Evolutionary conservation across 1,140 invertebrate genomes (phyloP).

Genomic region (Cylas formicarius): DNA sequence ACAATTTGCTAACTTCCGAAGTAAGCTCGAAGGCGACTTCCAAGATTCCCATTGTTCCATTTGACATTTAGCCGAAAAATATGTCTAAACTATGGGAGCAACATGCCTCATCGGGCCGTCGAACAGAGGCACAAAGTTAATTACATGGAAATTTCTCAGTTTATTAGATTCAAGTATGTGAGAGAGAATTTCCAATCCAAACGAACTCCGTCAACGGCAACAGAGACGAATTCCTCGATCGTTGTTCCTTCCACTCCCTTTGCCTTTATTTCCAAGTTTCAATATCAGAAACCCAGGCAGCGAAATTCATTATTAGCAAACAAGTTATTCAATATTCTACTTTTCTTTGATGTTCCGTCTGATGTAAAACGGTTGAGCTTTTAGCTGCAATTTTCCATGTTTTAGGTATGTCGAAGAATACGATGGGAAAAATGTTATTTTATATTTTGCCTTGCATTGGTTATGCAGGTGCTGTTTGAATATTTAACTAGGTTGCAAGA

Average conservation of each 20-base stretch:
- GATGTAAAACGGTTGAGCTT: too few species aligned
- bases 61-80: constrained; percentile 20
- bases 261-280: constrained; percentile 25
- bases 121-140: constrained; percentile 38
- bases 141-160: constrained; percentile 42
- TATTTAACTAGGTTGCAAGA: too few species aligned
- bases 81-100: constrained; percentile 19
- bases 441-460: too few species aligned
- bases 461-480: too few species aligned
- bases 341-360: constrained; percentile 33
- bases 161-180: constrained; percentile 43
- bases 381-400: too few species aligned
- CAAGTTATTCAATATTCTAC: constrained; percentile 37
- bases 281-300: constrained; percentile 27
- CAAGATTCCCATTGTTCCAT: too few species aligned
- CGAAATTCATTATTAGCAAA: constrained; percentile 39
- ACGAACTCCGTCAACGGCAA: constrained; percentile 32
- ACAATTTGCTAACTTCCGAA: too few species aligned
- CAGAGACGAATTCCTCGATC: constrained; percentile 31
- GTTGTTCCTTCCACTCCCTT: too few species aligned
- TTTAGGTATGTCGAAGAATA: too few species aligned
- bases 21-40: too few species aligned
- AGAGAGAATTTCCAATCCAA: constrained; percentile 42
- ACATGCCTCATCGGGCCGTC: constrained; percentile 33
- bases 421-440: too few species aligned